Conservation (phyloP, 2,888 invertebrate genomes). For the Caenorhabditis uteleia region DNA sequence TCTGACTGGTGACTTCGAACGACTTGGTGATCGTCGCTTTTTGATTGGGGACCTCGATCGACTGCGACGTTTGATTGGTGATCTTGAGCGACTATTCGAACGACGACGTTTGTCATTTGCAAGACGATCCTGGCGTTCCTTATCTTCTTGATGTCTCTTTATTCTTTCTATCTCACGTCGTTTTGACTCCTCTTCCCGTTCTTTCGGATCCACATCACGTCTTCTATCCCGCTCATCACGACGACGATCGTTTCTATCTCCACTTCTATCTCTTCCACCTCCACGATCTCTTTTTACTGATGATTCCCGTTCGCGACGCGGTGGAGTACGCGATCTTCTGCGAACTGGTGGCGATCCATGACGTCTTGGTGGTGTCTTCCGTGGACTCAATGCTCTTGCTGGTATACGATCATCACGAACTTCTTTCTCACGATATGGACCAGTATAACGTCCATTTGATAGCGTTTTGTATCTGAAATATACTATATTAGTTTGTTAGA, state of each 20-base stretch:
- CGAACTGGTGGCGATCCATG: conserved; percentile 5
- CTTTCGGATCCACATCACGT: conserved; percentile 15
- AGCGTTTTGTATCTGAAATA: conserved; percentile 39
- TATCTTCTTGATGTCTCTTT: conserved; percentile 26
- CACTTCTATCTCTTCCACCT: background rate
- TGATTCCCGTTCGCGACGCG: background rate
- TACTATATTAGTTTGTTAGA: too few relatives aligned
- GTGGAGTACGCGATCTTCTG: conserved; percentile 2
- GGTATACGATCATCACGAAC: conserved; percentile 45
- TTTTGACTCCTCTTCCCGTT: conserved; percentile 37
- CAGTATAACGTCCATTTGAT: conserved; percentile 43
- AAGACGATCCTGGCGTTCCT: background rate
- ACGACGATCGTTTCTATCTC: background rate
- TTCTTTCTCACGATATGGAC: conserved; percentile 40
- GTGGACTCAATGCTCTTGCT: conserved; percentile 34
- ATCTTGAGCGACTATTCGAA: conserved; percentile 12
- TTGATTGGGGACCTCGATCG: conserved; percentile 11
- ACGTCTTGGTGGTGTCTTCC: conserved; percentile 31
- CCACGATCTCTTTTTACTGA: conserved; percentile 3
- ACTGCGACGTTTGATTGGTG: conserved; percentile 6
- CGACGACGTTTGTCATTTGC: conserved; percentile 6
- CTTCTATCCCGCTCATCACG: conserved; percentile 5
- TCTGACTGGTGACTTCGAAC: background rate
- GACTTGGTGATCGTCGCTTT: background rate
- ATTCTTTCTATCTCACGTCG: conserved; percentile 28